Evolutionary conservation across 2,888 invertebrate species (phyloP).

Genomic region (Rhingia rostrata): DNA sequence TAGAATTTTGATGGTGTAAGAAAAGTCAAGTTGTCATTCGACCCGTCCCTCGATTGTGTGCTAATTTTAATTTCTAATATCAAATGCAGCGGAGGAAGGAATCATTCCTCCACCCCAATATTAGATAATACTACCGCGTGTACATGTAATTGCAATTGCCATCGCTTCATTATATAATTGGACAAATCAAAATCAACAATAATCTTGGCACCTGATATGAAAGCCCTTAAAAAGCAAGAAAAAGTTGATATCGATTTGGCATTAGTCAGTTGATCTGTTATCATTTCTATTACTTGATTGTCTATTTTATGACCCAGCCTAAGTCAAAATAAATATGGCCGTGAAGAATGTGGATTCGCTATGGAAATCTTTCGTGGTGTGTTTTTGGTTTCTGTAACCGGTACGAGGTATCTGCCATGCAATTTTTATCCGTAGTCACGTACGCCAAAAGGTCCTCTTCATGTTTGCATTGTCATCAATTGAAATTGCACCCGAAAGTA

Average conservation of each 20-base stretch:
- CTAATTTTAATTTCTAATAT: neutral
- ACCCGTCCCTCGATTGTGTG: neutral
- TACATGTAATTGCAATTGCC: neutral
- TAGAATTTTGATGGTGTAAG: neutral
- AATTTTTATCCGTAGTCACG: too few species aligned
- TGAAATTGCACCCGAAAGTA: too few species aligned
- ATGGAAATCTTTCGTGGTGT: too few species aligned
- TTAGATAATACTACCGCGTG: neutral
- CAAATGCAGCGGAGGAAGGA: neutral
- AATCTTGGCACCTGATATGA: neutral
- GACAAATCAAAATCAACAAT: neutral
- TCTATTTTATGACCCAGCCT: too few species aligned
- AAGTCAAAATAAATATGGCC: too few species aligned
- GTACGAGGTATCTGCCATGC: too few species aligned
- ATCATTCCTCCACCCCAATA: neutral
- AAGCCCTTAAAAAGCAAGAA: too few species aligned
- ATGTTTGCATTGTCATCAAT: too few species aligned
- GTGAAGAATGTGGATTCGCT: too few species aligned
- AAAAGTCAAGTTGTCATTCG: neutral
- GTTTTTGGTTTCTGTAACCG: too few species aligned
- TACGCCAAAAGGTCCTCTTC: too few species aligned
- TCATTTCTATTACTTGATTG: too few species aligned
- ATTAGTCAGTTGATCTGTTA: neutral
- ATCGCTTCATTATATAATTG: neutral
- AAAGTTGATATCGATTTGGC: neutral